These are phyloP conservation scores for Drepana arcuata DNA, from an alignment of 1,140 invertebrate species.

Conservation along the genomic window DNA sequence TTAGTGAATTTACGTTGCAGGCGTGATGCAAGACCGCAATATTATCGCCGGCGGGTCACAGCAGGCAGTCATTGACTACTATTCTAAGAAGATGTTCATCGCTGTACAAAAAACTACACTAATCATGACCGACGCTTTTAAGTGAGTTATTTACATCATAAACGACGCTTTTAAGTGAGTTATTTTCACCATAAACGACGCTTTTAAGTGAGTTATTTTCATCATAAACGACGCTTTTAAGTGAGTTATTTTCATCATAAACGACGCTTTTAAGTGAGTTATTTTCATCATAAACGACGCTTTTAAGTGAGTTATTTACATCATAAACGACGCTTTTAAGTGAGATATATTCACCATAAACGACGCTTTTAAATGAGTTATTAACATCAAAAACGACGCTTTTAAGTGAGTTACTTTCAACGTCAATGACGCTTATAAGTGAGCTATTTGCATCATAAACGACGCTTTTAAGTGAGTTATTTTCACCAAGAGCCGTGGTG, in stretches of 20 bases:
- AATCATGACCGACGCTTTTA: slow-evolving; percentile 21
- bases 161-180: not conserved
- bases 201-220: not conserved
- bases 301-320: not conserved
- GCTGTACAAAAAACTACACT: slow-evolving; percentile 9
- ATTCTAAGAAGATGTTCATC: slow-evolving; percentile 13
- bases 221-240: not conserved
- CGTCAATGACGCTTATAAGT: not conserved
- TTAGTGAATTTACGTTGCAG: slow-evolving; percentile 24
- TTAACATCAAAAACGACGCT: too few relatives aligned
- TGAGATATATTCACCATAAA: not conserved
- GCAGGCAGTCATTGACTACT: slow-evolving; percentile 15
- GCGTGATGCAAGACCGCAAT: slow-evolving; percentile 33
- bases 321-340: not conserved
- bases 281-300: not conserved
- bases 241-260: not conserved
- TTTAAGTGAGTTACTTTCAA: not conserved
- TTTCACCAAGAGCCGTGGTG: too few relatives aligned
- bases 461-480: too few relatives aligned
- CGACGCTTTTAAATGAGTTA: not conserved
- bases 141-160: slow-evolving; percentile 14
- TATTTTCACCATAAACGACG: not conserved
- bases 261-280: not conserved
- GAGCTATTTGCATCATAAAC: too few relatives aligned
- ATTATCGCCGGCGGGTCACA: slow-evolving; percentile 26